Percentiles rank a stretch among this genome's conserved stretches.
These are phyloP conservation scores for Diogma glabrata DNA, from an alignment of 2,888 invertebrate species.

Conservation along the genomic window DNA sequence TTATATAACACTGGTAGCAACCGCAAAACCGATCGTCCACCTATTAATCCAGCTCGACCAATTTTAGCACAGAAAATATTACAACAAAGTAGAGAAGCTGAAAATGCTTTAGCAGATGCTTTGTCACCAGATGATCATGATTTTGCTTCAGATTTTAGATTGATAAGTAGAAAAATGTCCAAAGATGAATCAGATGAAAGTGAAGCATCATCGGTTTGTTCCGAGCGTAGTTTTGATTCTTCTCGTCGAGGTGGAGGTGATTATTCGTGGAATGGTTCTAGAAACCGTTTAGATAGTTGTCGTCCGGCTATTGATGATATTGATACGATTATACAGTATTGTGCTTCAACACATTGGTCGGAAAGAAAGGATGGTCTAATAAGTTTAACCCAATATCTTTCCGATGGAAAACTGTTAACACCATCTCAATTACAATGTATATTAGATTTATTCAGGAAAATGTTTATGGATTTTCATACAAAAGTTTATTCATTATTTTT, in stretches of 20 bases:
- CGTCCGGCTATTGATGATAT: slow-evolving; percentile 60
- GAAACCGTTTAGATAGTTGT: slow-evolving; percentile 57
- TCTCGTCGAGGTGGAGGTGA: slow-evolving; percentile 70
- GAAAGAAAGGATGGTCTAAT: slow-evolving; percentile 90
- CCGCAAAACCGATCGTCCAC: slow-evolving; percentile 40
- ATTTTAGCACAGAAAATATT: slow-evolving; percentile 73
- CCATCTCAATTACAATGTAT: slow-evolving; percentile 55
- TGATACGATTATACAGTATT: slow-evolving; percentile 72
- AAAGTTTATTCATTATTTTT: slow-evolving; percentile 87
- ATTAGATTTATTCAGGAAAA: slow-evolving; percentile 88
- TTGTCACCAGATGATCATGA: slow-evolving; percentile 44
- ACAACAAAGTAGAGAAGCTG: slow-evolving; percentile 79
- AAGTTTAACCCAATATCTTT: slow-evolving; percentile 58
- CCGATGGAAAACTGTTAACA: slow-evolving; percentile 44
- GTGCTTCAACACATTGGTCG: slow-evolving; percentile 85
- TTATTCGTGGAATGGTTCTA: slow-evolving; percentile 74
- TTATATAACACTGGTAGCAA: slow-evolving; percentile 23
- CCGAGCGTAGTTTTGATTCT: slow-evolving; percentile 78
- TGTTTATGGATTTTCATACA: slow-evolving; percentile 95
- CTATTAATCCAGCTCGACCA: slow-evolving; percentile 42
- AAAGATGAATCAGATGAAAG: slow-evolving; percentile 80
- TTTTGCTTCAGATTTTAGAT: slow-evolving; percentile 28
- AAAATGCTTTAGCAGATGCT: slow-evolving; percentile 67
- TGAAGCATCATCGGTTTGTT: slow-evolving; percentile 92
- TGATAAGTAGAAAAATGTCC: slow-evolving; percentile 38